Conservation (phyloP, 1,140 invertebrate genomes). For the Akabosia matsudoensis region DNA sequence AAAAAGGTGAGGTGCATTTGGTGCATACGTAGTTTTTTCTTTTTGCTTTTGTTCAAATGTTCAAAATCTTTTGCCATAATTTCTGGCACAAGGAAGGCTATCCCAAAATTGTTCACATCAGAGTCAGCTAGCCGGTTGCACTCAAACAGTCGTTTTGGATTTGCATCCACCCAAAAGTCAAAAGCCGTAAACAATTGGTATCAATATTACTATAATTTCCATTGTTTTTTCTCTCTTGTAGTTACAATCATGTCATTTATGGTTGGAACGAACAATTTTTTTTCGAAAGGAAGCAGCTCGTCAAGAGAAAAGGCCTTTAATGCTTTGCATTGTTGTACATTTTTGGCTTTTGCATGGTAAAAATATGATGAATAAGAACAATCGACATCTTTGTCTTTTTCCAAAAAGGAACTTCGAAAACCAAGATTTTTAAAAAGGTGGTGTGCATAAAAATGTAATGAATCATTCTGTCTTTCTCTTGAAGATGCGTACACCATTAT, state of each 20-base stretch:
- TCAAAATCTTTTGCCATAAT: no score
- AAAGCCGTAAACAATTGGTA: conserved; percentile 23
- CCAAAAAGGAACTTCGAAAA: neutral
- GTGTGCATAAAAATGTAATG: neutral
- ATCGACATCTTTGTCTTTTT: conserved; percentile 7
- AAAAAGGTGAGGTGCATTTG: no score
- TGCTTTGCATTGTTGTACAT: neutral
- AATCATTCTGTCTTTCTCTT: neutral
- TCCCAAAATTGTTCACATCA: no score
- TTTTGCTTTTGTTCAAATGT: no score
- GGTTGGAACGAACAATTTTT: neutral
- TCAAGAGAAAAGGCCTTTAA: no score
- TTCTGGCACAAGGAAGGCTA: no score
- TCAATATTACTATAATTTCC: conserved; percentile 17
- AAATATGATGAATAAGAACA: neutral
- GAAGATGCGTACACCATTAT: neutral
- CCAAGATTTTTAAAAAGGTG: neutral
- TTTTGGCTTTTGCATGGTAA: neutral
- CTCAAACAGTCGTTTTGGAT: neutral
- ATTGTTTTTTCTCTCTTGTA: neutral
- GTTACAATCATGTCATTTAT: neutral
- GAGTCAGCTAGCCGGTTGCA: neutral
- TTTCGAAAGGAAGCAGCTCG: neutral
- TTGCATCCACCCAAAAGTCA: conserved; percentile 22
- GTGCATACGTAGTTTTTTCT: no score